Base-by-base conservation (phyloP, 2,797 vertebrate species). In the Siniperca scherzeri region DNA sequence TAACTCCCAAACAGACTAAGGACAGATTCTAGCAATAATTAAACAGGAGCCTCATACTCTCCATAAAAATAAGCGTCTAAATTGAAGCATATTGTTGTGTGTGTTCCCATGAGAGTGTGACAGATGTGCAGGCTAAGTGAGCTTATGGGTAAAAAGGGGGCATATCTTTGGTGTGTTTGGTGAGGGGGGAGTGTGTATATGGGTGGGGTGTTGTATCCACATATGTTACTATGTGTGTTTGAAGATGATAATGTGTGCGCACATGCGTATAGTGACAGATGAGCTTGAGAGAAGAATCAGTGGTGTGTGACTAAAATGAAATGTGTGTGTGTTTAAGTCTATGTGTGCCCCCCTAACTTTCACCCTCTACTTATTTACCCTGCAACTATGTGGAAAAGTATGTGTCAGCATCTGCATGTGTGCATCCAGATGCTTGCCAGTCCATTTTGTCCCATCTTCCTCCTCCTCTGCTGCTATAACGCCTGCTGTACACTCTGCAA, bases 61-160 rank as follows among this genome's bases (percentile, higher is more conserved):
- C 40, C 75, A 64, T 83, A 75, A 89, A 88, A 81, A 85, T 69
- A 36, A 83, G 79, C 36, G 81, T 85, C 65, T 77, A 87, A 90
- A 84, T 50, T 81, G 86, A 87, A 87, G 89, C 89, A 90, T 88
- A 89, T 83, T 92, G 91, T 89, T 62, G 74, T 59, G 77, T 25
- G 44, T 16, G 68, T 60, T 90, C 91, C 86, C 80, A 22, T 7
- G 88, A 84, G 93, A 88, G 42, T 7, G 9, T 2, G 80, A 80
- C 93, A 94, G 92, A 92, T 93, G 94, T 92, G 91, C 84, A 19
- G 83, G 77, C 78, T 83, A 78, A 89, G 77, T 66, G 84, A 77
- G 86, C 80, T 80, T 70, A 70, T 81, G 87, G 76, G 69, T 79
- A 77, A 77, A 83, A 72, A 59, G 52, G 76, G 71, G 74, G 40